These are phyloP conservation scores for Troilus luridus DNA, from an alignment of 2,888 invertebrate species.

Conservation along the genomic window DNA sequence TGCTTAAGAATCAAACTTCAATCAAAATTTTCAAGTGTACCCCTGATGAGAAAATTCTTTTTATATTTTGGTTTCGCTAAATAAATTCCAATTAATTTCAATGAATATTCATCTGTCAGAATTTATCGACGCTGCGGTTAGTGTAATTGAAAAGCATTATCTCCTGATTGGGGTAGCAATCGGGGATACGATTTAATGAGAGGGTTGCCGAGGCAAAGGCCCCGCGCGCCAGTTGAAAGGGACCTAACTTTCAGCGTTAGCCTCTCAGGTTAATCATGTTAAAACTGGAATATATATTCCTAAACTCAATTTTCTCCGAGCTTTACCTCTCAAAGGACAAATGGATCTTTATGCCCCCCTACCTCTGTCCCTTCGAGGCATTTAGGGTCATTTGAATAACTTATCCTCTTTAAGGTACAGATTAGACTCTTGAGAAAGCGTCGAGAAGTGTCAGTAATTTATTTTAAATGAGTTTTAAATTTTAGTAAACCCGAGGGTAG, in stretches of 20 bases:
- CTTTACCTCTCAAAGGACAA: conserved; percentile 2
- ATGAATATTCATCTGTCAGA: background rate
- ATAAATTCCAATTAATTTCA: background rate
- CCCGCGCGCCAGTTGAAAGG: conserved; percentile 4
- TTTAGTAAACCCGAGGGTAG: background rate
- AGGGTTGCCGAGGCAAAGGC: background rate
- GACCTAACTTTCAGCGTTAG: conserved; percentile 1
- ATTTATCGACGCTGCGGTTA: background rate
- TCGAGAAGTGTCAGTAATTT: background rate
- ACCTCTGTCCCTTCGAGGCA: background rate
- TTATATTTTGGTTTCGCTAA: background rate
- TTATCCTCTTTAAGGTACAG: background rate
- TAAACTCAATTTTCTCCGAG: conserved; percentile 17
- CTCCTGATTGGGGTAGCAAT: background rate
- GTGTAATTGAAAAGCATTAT: background rate
- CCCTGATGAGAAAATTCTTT: background rate
- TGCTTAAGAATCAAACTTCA: background rate
- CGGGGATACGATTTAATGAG: background rate
- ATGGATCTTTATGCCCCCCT: background rate
- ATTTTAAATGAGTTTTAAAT: background rate
- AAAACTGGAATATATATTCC: conserved; percentile 40
- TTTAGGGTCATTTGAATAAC: background rate
- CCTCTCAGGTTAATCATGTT: conserved; percentile 43
- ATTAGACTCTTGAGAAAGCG: background rate
- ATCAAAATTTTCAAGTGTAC: background rate